Conservation (phyloP, 2,113 vertebrate species). For the Macquaria australasica region DNA sequence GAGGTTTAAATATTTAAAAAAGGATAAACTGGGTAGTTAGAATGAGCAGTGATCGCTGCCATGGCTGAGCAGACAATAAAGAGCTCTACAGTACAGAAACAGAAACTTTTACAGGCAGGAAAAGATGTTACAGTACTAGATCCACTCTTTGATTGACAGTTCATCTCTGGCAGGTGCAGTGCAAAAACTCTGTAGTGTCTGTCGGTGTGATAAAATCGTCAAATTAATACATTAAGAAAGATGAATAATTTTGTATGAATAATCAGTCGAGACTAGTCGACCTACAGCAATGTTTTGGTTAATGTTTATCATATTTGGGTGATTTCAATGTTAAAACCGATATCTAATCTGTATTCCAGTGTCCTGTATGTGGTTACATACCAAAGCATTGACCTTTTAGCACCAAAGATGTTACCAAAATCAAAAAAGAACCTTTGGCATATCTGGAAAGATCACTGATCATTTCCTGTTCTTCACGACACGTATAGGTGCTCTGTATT, state of each 20-base stretch:
- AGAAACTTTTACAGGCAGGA: not conserved
- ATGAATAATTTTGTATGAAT: not conserved
- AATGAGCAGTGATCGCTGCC: too few species aligned
- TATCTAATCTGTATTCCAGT: not conserved
- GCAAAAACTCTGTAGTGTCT: not conserved
- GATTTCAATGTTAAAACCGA: not conserved
- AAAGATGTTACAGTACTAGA: not conserved
- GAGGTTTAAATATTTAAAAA: too few species aligned
- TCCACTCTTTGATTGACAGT: not conserved
- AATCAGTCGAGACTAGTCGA: not conserved
- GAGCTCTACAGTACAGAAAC: too few species aligned
- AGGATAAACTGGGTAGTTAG: too few species aligned
- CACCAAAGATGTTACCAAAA: not conserved
- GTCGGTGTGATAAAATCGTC: not conserved
- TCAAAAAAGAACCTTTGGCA: not conserved
- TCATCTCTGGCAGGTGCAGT: not conserved
- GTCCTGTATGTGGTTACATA: not conserved
- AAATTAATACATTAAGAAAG: not conserved
- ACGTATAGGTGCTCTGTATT: constrained; percentile 31
- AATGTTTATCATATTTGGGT: not conserved
- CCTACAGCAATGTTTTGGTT: not conserved
- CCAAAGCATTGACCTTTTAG: not conserved
- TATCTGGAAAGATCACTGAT: not conserved
- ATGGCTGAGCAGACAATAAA: too few species aligned
- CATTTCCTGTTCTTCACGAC: constrained; percentile 3